Evolutionary conservation across 2,888 invertebrate species (phyloP), one percentile per base, ranked within the genome.

Genomic region (Carabus problematicus): DNA sequence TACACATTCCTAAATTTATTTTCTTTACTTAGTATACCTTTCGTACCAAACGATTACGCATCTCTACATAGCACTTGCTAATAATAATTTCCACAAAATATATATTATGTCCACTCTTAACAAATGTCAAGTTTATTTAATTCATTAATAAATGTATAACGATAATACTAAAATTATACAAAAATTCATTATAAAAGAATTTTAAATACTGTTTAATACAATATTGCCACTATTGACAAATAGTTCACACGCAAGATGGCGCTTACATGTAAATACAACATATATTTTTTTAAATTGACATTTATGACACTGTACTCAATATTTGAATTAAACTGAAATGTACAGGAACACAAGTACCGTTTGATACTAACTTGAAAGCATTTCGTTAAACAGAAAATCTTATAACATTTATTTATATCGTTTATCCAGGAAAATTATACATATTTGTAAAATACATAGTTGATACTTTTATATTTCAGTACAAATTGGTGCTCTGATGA

Each of bases 221-320:
- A 43, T 56, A 43, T 16, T 55, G 55, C 43, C 43, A 64, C 64
- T 56, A 12, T 55, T 41, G 9, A 55, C 42, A 64, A 43, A 64
- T 64, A 64, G 54, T 64, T 54, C 40, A 19, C 42, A 43, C 43
- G 43, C 64, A 64, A 64, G 56, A 64, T 64, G 64, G 64, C 64
- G 64, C 55, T 63, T 62, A 40, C 9, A 42, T 45, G 43, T 55
- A 64, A 40, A 52, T 63, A 63, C 52, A 40, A 63, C 63, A 63
- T 62, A 45, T 47, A 40, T 39, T 61, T 61, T 43, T 29, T 29
- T 29, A 29, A 29, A 29, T 29, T 29, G 29, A 29, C 29, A 29
- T 29, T 29, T 29, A 29, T 29, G 29, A 29, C 29, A 29, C 29
- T 29, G 2, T 29, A 49, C 45, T 61, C 61, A 61, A 61, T 61